A percentile compares a stretch with the other conserved stretches of the same genome.
phyloP scores from a whole-genome alignment of 1,140 invertebrate genomes.

The Calosoma granatense region DNA sequence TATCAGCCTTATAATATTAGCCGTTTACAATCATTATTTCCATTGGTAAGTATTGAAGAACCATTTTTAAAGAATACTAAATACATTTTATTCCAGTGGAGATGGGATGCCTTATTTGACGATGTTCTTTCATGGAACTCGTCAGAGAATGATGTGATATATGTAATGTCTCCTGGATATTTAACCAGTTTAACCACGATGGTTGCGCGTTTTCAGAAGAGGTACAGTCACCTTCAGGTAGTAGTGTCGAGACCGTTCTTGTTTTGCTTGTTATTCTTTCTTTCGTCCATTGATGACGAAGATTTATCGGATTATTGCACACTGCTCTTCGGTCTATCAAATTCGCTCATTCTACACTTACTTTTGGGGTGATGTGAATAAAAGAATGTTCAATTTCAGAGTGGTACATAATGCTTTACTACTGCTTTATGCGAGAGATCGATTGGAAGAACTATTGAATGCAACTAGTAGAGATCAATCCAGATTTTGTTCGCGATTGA shows the following conservation, averaged over 20 bases:
- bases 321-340: too few relatives aligned
- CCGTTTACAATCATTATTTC: conserved; percentile 23
- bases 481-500: conserved; percentile 36
- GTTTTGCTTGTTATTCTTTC: not conserved
- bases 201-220: conserved; percentile 25
- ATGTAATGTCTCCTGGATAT: conserved; percentile 26
- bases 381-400: conserved; percentile 24
- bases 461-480: conserved; percentile 33
- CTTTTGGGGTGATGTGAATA: not conserved
- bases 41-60: conserved; percentile 23
- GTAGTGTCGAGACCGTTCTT: not conserved
- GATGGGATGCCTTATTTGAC: conserved; percentile 28
- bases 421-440: conserved; percentile 39
- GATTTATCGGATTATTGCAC: not conserved
- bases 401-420: conserved; percentile 40
- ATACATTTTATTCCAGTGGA: conserved; percentile 22
- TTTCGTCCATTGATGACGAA: not conserved
- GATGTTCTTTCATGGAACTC: conserved; percentile 21
- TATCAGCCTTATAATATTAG: conserved; percentile 19
- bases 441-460: conserved; percentile 37
- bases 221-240: conserved; percentile 19
- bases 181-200: conserved; percentile 22
- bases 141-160: conserved; percentile 21
- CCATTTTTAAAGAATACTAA: not conserved
- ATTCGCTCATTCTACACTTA: not conserved